phyloP scores from a whole-genome alignment of 1,140 invertebrate genomes.

The Limonius californicus region DNA sequence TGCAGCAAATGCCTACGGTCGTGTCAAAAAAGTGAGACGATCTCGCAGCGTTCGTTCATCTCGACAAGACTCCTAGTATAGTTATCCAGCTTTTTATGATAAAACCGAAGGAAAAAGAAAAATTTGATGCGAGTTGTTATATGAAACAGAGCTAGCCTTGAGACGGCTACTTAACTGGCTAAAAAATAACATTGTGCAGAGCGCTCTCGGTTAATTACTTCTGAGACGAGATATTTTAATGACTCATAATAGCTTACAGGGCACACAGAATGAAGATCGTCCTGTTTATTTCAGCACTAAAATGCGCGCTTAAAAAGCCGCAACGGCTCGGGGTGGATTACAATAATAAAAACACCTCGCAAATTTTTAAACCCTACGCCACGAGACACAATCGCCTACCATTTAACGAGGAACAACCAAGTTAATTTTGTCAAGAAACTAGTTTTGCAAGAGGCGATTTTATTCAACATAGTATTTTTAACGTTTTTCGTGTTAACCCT shows the following conservation, averaged over 20 bases:
- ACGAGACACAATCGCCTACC: background rate
- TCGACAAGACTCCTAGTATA: background rate
- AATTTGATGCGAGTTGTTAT: background rate
- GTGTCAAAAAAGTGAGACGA: no score
- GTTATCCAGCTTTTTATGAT: background rate
- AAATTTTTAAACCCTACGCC: background rate
- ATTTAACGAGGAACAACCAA: background rate
- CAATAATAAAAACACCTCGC: background rate
- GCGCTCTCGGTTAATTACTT: slow-evolving; percentile 1
- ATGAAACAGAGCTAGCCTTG: slow-evolving; percentile 1
- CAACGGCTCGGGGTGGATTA: background rate
- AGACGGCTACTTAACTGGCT: slow-evolving; percentile 1
- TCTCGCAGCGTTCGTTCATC: background rate
- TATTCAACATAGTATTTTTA: no score
- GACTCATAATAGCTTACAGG: background rate
- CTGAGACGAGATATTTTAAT: slow-evolving; percentile 1
- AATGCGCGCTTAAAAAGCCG: background rate
- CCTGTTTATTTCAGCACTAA: background rate
- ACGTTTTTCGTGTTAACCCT: no score
- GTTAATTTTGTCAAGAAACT: background rate
- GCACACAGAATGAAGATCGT: background rate
- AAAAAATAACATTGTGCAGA: slow-evolving; percentile 1
- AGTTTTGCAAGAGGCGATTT: background rate
- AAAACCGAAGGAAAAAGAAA: background rate
- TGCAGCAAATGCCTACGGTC: no score